Evolutionary conservation across 2,113 vertebrate genomes (phyloP).

Genomic region (Bubo blakistoni): DNA sequence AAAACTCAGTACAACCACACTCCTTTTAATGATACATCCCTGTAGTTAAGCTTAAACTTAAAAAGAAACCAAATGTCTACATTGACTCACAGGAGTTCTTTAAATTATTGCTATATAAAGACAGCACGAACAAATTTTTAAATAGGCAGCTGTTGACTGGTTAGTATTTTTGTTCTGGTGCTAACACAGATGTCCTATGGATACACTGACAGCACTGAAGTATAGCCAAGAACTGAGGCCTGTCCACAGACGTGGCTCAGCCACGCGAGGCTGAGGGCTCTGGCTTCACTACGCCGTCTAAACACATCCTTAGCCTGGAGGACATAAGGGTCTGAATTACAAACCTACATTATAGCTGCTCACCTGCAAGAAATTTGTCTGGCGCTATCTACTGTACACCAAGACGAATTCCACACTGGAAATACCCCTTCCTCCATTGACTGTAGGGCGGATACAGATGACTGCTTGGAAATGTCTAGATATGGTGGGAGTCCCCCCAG

Average conservation of each 20-base stretch:
- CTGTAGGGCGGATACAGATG: not conserved
- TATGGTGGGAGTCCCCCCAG: not conserved
- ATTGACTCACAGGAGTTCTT: not conserved
- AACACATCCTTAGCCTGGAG: not conserved
- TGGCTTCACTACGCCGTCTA: rapidly evolving
- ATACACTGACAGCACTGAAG: not conserved
- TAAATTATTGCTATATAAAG: not conserved
- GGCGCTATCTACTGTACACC: not conserved
- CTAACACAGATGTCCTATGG: not conserved
- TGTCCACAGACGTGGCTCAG: not conserved
- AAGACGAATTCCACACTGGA: not conserved
- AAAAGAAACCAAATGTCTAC: not conserved
- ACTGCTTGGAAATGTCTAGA: not conserved
- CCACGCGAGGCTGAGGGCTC: not conserved
- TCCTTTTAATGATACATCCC: not conserved
- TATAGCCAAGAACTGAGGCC: not conserved
- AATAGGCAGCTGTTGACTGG: not conserved
- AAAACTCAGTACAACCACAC: not conserved
- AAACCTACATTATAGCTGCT: not conserved
- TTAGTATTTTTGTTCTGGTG: not conserved
- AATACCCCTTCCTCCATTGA: not conserved
- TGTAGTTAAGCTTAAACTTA: not conserved
- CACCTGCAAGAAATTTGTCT: not conserved
- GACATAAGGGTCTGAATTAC: not conserved
- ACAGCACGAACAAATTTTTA: not conserved